Percentiles rank a stretch among this genome's conserved stretches.
Conservation (phyloP, 92 coral and sea anemone species). For the Parazoanthus swiftii region DNA sequence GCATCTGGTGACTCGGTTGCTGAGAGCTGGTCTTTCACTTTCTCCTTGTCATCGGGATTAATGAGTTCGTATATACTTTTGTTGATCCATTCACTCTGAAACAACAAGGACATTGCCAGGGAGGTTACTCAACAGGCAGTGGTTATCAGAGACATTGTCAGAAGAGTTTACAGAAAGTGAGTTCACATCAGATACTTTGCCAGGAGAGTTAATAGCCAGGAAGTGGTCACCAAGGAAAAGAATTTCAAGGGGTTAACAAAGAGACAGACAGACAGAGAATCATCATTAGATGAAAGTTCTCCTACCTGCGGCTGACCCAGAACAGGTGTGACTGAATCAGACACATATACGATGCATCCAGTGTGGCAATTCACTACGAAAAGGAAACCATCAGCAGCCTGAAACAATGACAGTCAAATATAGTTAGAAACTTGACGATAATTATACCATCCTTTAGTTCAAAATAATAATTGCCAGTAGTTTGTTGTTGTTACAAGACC, state of each 20-base stretch:
- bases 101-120: neutral
- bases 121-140: too few species aligned
- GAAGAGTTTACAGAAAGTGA: neutral
- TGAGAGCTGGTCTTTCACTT: conserved; percentile 86
- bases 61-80: conserved; percentile 80
- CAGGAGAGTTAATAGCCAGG: neutral
- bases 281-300: neutral
- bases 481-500: too few species aligned
- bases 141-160: neutral
- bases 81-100: conserved; percentile 92
- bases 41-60: conserved; percentile 91
- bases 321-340: conserved; percentile 98
- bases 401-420: neutral
- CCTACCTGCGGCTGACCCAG: conserved; percentile 89
- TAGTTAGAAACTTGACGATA: neutral
- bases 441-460: too few species aligned
- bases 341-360: conserved; percentile 89
- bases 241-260: neutral
- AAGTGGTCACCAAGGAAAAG: neutral
- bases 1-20: conserved; percentile 94
- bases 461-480: neutral
- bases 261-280: neutral
- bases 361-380: conserved; percentile 93
- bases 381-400: conserved; percentile 99
- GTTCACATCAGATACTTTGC: neutral